Evolutionary conservation across 1,140 invertebrate genomes (phyloP).

Genomic region (Drosophila murphyi): DNA sequence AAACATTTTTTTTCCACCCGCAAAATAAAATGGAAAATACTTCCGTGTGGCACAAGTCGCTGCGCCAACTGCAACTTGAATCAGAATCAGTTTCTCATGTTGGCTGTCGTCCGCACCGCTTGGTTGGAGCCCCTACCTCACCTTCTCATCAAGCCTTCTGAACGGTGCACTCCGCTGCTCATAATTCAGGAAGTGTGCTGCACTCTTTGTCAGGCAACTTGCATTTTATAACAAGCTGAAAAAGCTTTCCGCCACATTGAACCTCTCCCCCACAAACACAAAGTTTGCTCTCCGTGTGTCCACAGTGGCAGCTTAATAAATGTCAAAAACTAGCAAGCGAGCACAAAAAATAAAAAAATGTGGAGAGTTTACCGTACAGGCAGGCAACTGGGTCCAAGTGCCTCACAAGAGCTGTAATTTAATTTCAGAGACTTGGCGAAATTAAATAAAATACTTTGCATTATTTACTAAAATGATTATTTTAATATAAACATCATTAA

Average conservation of each 20-base stretch:
- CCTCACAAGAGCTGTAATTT: slow-evolving; percentile 12
- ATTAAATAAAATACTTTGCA: slow-evolving; percentile 24
- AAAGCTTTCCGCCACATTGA: slow-evolving; percentile 36
- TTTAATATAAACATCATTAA: slow-evolving; percentile 51
- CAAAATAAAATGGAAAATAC: slow-evolving; percentile 43
- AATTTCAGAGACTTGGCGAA: slow-evolving; percentile 10
- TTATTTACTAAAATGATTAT: slow-evolving; percentile 42
- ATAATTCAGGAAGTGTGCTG: slow-evolving; percentile 79
- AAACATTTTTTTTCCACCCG: slow-evolving; percentile 64
- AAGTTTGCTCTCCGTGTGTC: slow-evolving; percentile 4
- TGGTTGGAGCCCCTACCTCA: slow-evolving; percentile 14
- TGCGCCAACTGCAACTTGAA: slow-evolving; percentile 48
- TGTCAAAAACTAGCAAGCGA: slow-evolving; percentile 51
- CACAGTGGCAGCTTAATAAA: slow-evolving; percentile 67
- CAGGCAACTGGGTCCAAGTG: background rate
- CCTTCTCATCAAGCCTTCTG: background rate
- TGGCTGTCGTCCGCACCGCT: slow-evolving; percentile 33
- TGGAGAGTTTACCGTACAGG: slow-evolving; percentile 11
- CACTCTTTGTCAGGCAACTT: slow-evolving; percentile 58
- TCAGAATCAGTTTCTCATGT: slow-evolving; percentile 61
- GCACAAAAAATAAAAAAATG: slow-evolving; percentile 1
- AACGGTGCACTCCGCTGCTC: slow-evolving; percentile 42
- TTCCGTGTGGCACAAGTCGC: slow-evolving; percentile 54
- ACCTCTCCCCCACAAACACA: background rate
- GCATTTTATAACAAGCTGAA: slow-evolving; percentile 69